Conservation (phyloP, 2,113 vertebrate genomes). For the Mirounga angustirostris region DNA sequence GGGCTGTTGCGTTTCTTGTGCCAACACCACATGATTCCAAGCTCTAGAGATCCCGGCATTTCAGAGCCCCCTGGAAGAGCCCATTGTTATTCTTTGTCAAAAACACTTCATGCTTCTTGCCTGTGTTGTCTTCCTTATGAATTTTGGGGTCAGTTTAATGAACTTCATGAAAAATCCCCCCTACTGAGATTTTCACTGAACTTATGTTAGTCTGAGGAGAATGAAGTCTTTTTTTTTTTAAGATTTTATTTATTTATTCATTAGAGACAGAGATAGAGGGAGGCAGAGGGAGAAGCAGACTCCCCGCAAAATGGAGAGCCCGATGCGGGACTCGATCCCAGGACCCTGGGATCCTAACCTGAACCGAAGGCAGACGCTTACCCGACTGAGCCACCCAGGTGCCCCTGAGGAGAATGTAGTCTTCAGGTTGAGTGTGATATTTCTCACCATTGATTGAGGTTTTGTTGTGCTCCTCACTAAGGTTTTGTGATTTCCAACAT, state of each 20-base stretch:
- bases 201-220: not conserved
- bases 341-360: not conserved
- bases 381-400: not conserved
- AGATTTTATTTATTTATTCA: too few species aligned
- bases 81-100: not conserved
- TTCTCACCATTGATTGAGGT: not conserved
- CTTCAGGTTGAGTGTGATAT: not conserved
- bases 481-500: not conserved
- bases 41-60: not conserved
- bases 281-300: too few species aligned
- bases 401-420: not conserved
- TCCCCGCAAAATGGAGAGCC: too few species aligned
- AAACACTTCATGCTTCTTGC: not conserved
- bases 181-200: not conserved
- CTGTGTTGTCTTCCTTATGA: not conserved
- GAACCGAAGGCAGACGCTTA: not conserved
- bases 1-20: not conserved
- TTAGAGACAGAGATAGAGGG: too few species aligned
- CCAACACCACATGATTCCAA: rapidly evolving
- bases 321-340: not conserved
- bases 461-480: not conserved
- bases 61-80: not conserved
- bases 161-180: not conserved
- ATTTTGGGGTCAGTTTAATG: not conserved
- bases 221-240: not conserved